A percentile compares a stretch with the other conserved stretches of the same genome.
phyloP scores from a whole-genome alignment of 1,140 invertebrate species.

The Platyscapa corneri region DNA sequence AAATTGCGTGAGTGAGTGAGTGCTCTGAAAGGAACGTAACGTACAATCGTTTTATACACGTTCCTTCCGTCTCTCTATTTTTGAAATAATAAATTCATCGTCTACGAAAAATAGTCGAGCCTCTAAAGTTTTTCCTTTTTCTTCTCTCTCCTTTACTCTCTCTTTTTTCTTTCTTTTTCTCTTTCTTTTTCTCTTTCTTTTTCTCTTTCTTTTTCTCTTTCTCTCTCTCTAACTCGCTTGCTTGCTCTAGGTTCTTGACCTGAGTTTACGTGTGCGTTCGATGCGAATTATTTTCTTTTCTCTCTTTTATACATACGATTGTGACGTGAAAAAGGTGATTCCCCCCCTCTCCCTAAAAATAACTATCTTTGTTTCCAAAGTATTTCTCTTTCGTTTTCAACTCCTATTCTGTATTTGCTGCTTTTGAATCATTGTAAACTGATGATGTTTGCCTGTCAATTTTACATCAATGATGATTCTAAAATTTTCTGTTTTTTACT shows the following conservation, averaged over 20 bases:
- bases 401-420: slow-evolving; percentile 16
- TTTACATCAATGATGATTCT: slow-evolving; percentile 26
- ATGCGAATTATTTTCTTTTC: slow-evolving; percentile 48
- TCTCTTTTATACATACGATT: slow-evolving; percentile 23
- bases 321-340: slow-evolving; percentile 27
- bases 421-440: background rate
- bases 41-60: slow-evolving; percentile 25
- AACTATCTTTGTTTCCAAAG: slow-evolving; percentile 12
- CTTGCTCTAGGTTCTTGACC: slow-evolving; percentile 46
- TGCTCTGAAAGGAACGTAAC: background rate
- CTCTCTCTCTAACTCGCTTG: background rate
- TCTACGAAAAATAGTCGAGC: slow-evolving; percentile 38
- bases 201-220: background rate
- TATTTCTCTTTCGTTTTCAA: background rate
- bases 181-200: background rate
- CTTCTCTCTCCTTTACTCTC: slow-evolving; percentile 2
- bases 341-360: slow-evolving; percentile 1
- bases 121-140: slow-evolving; percentile 31
- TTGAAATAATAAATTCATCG: slow-evolving; percentile 22
- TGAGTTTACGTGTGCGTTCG: slow-evolving; percentile 46
- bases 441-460: background rate
- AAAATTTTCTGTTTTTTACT: background rate
- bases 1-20: slow-evolving; percentile 9
- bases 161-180: slow-evolving; percentile 22
- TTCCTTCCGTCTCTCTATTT: slow-evolving; percentile 16